Conservation (phyloP, 2,888 invertebrate genomes). For the Ectemnius lituratus region DNA sequence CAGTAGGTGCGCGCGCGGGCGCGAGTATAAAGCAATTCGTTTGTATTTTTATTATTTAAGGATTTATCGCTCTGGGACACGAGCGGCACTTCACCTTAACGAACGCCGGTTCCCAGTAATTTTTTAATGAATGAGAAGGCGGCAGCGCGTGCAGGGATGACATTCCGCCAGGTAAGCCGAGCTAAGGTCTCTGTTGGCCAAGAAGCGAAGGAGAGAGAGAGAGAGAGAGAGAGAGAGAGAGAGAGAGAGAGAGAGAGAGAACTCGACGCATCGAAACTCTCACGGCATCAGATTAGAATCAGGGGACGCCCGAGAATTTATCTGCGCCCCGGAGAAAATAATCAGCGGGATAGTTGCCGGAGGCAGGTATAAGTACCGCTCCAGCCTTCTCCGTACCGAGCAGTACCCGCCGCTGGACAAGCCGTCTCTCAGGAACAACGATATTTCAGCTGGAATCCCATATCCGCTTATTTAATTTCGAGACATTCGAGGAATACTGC, state of each 20-base stretch:
- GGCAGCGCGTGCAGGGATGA: slow-evolving; percentile 54
- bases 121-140: slow-evolving; percentile 62
- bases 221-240: slow-evolving; percentile 10
- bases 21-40: slow-evolving; percentile 46
- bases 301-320: slow-evolving; percentile 71
- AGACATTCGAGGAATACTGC: slow-evolving; percentile 24
- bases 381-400: slow-evolving; percentile 34
- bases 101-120: slow-evolving; percentile 57
- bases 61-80: slow-evolving; percentile 58
- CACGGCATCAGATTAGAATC: slow-evolving; percentile 74
- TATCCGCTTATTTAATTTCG: slow-evolving; percentile 16
- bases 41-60: slow-evolving; percentile 47
- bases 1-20: too few relatives aligned
- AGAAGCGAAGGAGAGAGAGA: too few relatives aligned
- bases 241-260: slow-evolving; percentile 9
- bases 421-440: slow-evolving; percentile 31
- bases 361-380: slow-evolving; percentile 64
- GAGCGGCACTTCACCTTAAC: slow-evolving; percentile 48
- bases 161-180: slow-evolving; percentile 58
- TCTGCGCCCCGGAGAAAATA: slow-evolving; percentile 71
- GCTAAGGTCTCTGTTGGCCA: slow-evolving; percentile 61
- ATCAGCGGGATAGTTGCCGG: slow-evolving; percentile 67
- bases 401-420: slow-evolving; percentile 8
- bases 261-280: slow-evolving; percentile 65
- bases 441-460: slow-evolving; percentile 37